Evolutionary conservation across 2,888 invertebrate genomes (phyloP), one percentile per base, ranked within the genome.

Genomic region (Prosopocoilus inquinatus): DNA sequence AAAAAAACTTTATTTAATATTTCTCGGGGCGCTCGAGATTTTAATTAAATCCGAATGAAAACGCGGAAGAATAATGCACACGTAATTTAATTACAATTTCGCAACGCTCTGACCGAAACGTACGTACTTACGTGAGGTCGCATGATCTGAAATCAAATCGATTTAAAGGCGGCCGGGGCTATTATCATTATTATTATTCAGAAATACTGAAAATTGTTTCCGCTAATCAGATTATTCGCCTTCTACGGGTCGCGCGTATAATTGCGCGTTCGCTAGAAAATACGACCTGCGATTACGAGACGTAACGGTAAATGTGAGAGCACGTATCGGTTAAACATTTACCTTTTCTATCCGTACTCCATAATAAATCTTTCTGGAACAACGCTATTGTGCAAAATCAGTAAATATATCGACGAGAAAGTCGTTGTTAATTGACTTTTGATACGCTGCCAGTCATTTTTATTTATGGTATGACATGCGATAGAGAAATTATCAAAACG

Each of bases 301-400:
- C n/a, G 41, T 41, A 41, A 41, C 41, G 41, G 41, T 41, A 41
- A 41, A 41, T 41, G 41, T 41, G 16, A 41, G 41, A 41, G 41
- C 12, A 16, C 12, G 41, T 11, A 11, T 41, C 41, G 41, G 9
- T 41, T 11, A 9, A 41, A 41, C 41, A 41, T 41, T 41, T 41
- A 41, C 41, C 41, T 41, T 41, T 28, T 28, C 20, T 28, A 28
- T 28, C 41, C 16, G 16, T 15, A 41, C 41, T 41, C 41, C 41
- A 41, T 41, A 28, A 28, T 28, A 41, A 41, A 41, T 41, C 41
- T 41, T 16, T 16, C 38, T 11, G 11, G 12, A 38, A 41, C 9
- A 41, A 15, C 41, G 16, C n/a, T 11, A 41, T 41, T 41, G 41
- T 41, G 41, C 41, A 15, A 41, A 41, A 28, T 28, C 20, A 28